A percentile compares a stretch with the other conserved stretches of the same genome.
Conservation (phyloP, 2,888 invertebrate genomes). For the Drosophila parthenogenetica region DNA sequence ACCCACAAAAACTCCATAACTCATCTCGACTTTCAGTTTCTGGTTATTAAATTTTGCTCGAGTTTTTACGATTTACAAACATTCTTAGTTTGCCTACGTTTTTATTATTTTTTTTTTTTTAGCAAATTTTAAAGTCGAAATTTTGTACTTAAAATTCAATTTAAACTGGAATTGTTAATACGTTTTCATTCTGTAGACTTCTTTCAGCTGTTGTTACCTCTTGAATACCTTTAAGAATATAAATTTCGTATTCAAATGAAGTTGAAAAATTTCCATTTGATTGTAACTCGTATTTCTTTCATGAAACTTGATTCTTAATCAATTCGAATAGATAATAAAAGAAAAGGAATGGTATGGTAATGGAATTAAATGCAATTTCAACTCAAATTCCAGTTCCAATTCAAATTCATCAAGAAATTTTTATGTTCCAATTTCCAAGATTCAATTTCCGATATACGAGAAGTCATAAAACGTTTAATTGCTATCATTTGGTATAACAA, state of each 20-base stretch:
- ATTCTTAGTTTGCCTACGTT: too few species aligned
- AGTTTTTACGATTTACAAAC: constrained; percentile 1
- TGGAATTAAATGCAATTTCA: too few species aligned
- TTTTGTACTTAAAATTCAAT: too few species aligned
- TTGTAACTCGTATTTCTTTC: not conserved
- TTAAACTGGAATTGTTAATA: too few species aligned
- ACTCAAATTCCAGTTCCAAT: not conserved
- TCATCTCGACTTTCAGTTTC: constrained; percentile 1
- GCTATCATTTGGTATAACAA: not conserved
- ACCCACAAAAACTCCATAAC: not conserved
- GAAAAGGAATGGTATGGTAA: too few species aligned
- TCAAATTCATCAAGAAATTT: not conserved
- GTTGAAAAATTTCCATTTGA: not conserved
- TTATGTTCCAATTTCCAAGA: not conserved
- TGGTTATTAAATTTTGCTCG: not conserved
- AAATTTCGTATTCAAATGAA: not conserved
- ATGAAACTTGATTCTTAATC: constrained; percentile 3
- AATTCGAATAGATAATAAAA: too few species aligned
- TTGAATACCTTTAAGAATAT: constrained; percentile 1
- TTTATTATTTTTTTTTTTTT: too few species aligned
- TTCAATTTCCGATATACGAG: not conserved
- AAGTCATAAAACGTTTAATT: not conserved
- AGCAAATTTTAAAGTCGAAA: too few species aligned
- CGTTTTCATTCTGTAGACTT: too few species aligned
- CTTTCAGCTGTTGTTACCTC: too few species aligned